Conservation (phyloP, 1,140 invertebrate species). For the Centruroides sculpturatus region DNA sequence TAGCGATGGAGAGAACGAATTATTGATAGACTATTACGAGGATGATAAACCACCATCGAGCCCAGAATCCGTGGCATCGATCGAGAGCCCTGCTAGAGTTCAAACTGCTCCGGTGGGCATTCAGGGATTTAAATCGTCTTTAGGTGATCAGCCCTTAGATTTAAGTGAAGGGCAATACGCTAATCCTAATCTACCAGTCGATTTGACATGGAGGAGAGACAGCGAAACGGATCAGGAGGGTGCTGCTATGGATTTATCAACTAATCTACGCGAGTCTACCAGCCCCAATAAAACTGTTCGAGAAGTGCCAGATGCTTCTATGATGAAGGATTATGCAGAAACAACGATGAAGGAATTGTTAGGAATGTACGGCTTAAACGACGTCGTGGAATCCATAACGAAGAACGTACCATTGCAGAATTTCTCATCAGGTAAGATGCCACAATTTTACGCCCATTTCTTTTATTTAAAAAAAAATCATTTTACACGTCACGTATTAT, state of each 20-base stretch:
- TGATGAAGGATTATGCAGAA: conserved; percentile 52
- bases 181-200: conserved; percentile 1
- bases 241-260: conserved; percentile 15
- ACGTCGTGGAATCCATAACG: conserved; percentile 33
- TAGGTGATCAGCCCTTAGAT: conserved; percentile 20
- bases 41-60: background rate
- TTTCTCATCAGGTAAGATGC: conserved; percentile 30
- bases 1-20: conserved; percentile 4
- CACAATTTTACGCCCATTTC: too few species aligned
- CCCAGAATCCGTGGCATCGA: background rate
- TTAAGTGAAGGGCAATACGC: conserved; percentile 5
- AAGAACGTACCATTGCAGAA: conserved; percentile 32
- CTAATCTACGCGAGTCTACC: conserved; percentile 4
- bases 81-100: background rate
- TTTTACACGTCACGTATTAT: too few species aligned
- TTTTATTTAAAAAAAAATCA: too few species aligned
- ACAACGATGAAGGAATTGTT: conserved; percentile 57
- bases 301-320: conserved; percentile 16
- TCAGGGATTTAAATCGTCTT: background rate
- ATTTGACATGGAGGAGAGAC: conserved; percentile 8
- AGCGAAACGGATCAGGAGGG: conserved; percentile 11
- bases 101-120: background rate
- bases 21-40: background rate
- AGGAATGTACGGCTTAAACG: conserved; percentile 48
- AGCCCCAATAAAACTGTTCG: background rate